A percentile compares a stretch with the other conserved stretches of the same genome.
phyloP scores from a whole-genome alignment of 2,797 vertebrate genomes.

The Urocyon cinereoargenteus region DNA sequence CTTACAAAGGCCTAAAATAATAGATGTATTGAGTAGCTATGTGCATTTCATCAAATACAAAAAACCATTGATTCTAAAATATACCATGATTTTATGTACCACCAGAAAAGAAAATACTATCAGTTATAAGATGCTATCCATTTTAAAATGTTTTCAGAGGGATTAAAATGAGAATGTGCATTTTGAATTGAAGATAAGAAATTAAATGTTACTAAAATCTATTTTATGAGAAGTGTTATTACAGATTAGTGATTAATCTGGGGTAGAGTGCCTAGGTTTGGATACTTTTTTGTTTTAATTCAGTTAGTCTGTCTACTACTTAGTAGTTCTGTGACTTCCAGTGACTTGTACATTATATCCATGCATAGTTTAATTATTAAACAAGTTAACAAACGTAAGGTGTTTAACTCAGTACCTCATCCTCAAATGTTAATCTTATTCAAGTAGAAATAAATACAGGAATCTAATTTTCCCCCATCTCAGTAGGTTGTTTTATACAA shows the following conservation, averaged over 20 bases:
- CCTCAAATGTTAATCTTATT: conserved; percentile 40
- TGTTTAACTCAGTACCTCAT: conserved; percentile 20
- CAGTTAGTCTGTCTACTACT: neutral
- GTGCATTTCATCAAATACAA: conserved; percentile 50
- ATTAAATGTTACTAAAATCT: conserved; percentile 36
- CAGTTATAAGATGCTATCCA: conserved; percentile 6
- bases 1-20: neutral
- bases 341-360: conserved; percentile 33
- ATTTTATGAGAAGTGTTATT: conserved; percentile 40
- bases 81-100: conserved; percentile 27
- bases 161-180: conserved; percentile 16
- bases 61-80: neutral
- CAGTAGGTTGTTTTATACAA: neutral
- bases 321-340: neutral
- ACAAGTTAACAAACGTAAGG: conserved; percentile 50
- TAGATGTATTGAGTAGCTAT: neutral
- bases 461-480: neutral
- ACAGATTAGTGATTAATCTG: neutral
- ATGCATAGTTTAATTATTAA: conserved; percentile 50
- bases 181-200: conserved; percentile 41
- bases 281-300: neutral
- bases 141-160: conserved; percentile 59
- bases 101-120: conserved; percentile 28
- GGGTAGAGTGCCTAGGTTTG: neutral
- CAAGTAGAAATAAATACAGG: conserved; percentile 29